Evolutionary conservation across 2,113 vertebrate species (phyloP).

Genomic region (Gopherus flavomarginatus): DNA sequence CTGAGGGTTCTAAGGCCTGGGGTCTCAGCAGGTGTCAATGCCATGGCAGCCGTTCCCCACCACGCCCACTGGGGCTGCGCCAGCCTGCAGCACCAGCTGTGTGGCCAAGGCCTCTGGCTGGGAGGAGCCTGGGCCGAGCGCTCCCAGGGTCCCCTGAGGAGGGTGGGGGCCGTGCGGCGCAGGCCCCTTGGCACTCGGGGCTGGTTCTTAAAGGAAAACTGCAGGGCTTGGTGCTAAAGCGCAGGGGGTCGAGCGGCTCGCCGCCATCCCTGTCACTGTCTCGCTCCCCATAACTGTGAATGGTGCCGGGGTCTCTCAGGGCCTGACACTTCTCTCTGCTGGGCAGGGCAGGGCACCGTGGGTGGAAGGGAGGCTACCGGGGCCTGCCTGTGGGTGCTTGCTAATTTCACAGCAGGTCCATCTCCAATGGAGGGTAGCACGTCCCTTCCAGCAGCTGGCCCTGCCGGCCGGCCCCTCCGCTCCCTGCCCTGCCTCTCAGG

Average conservation of each 20-base stretch:
- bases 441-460: not conserved
- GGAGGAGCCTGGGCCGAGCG: too few species aligned
- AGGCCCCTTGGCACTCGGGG: not conserved
- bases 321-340: not conserved
- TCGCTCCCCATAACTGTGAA: constrained; percentile 28
- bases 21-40: too few species aligned
- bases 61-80: not conserved
- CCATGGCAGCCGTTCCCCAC: too few species aligned
- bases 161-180: not conserved
- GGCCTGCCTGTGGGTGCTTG: not conserved
- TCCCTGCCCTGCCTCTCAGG: not conserved
- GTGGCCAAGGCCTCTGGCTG: too few species aligned
- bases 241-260: not conserved
- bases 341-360: not conserved
- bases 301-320: not conserved
- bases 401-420: not conserved
- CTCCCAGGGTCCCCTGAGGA: not conserved
- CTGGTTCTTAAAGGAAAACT: not conserved
- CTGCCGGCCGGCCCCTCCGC: not conserved
- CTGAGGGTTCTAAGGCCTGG: too few species aligned
- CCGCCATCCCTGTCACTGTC: not conserved
- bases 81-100: too few species aligned
- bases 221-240: constrained; percentile 28
- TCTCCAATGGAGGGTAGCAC: not conserved
- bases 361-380: not conserved